These are phyloP conservation scores for Cryptocephalus moraei DNA, from an alignment of 2,888 invertebrate species.

Conservation along the genomic window DNA sequence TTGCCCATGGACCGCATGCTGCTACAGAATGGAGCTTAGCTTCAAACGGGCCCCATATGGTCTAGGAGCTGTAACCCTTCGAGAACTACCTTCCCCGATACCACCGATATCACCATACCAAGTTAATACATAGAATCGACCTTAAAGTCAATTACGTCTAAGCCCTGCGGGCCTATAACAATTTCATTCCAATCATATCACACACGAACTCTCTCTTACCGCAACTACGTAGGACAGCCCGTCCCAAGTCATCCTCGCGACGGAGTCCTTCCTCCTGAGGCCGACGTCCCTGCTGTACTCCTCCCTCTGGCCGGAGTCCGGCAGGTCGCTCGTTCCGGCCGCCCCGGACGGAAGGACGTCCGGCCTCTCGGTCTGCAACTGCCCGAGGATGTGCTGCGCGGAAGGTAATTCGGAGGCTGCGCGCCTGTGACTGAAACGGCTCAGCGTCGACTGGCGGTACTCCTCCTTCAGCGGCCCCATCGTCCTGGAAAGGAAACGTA, in stretches of 20 bases:
- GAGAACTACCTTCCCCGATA: too few relatives aligned
- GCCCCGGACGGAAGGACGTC: constrained; percentile 39
- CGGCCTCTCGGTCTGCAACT: constrained; percentile 32
- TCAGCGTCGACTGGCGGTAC: constrained; percentile 26
- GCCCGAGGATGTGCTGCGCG: constrained; percentile 19
- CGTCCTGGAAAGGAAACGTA: constrained; percentile 33
- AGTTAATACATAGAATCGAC: too few relatives aligned
- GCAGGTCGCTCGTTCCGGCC: constrained; percentile 32
- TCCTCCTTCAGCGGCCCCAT: constrained; percentile 44
- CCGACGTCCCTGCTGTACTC: constrained; percentile 26
- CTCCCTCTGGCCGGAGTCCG: constrained; percentile 30
- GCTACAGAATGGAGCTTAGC: too few relatives aligned
- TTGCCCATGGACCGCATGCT: too few relatives aligned
- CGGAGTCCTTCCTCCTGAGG: constrained; percentile 63
- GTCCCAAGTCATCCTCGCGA: constrained; percentile 70
- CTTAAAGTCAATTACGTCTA: too few relatives aligned
- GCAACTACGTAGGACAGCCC: constrained; percentile 70
- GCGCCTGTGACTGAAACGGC: constrained; percentile 12
- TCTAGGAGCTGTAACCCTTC: too few relatives aligned
- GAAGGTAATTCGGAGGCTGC: constrained; percentile 11
- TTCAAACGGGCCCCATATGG: too few relatives aligned
- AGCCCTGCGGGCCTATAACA: too few relatives aligned
- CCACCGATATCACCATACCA: too few relatives aligned
- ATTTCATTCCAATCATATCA: too few relatives aligned
- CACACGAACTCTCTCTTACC: constrained; percentile 41